A percentile compares a stretch with the other conserved stretches of the same genome.
Evolutionary conservation across 2,113 vertebrate genomes (phyloP).

Genomic region (Synchiropus splendidus): DNA sequence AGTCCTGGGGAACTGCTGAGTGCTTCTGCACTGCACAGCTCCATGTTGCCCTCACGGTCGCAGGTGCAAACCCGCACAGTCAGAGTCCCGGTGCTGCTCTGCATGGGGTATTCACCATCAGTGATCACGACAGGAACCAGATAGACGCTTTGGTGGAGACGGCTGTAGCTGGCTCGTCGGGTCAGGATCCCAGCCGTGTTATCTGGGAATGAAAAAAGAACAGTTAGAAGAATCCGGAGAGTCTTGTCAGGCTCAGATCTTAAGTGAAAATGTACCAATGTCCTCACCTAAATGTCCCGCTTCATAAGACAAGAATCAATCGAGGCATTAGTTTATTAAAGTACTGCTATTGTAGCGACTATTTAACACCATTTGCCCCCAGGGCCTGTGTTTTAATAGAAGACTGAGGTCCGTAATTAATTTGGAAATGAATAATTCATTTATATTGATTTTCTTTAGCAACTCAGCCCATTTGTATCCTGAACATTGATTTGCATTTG

Average conservation of each 20-base stretch:
- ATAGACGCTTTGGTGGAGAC: constrained; percentile 77
- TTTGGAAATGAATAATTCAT: too few relatives aligned
- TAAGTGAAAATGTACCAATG: background rate
- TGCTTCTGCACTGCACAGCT: constrained; percentile 81
- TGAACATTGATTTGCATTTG: background rate
- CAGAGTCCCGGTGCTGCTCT: constrained; percentile 90
- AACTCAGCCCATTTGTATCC: background rate
- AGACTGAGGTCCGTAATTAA: too few relatives aligned
- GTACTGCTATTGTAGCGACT: background rate
- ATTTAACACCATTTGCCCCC: too few relatives aligned
- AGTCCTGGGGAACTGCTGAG: constrained; percentile 81
- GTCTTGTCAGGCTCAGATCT: background rate
- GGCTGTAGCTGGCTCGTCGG: constrained; percentile 73
- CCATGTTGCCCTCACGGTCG: constrained; percentile 81
- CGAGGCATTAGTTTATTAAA: background rate
- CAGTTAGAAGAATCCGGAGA: background rate
- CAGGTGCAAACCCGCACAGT: constrained; percentile 88
- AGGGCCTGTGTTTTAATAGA: too few relatives aligned
- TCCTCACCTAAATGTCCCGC: background rate
- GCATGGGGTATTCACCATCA: constrained; percentile 81
- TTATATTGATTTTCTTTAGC: too few relatives aligned
- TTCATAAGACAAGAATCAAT: too few relatives aligned
- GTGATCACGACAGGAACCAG: constrained; percentile 84
- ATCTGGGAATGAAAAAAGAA: constrained; percentile 63
- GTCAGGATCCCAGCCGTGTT: constrained; percentile 89